phyloP scores from a whole-genome alignment of 1,140 invertebrate species.

The Cotesia vestalis region DNA sequence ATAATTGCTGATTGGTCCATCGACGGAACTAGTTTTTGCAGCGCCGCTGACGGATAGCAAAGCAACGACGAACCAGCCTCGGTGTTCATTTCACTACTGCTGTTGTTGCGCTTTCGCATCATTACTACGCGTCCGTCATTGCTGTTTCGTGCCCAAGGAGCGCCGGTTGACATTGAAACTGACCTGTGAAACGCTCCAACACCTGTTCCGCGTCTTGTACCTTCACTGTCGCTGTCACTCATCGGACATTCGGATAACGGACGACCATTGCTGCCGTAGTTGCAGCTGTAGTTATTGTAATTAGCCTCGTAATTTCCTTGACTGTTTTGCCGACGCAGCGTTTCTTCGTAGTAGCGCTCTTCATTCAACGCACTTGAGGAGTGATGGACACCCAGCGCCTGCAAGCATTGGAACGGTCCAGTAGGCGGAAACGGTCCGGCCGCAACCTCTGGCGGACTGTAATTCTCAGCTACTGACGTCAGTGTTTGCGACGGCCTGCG shows the following conservation, averaged over 20 bases:
- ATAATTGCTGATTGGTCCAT: conserved; percentile 69
- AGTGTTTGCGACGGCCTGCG: conserved; percentile 69
- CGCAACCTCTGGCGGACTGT: conserved; percentile 65
- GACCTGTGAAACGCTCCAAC: conserved; percentile 70
- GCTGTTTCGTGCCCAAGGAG: conserved; percentile 70
- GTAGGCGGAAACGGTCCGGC: conserved; percentile 69
- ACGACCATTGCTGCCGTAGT: conserved; percentile 52
- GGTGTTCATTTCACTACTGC: conserved; percentile 72
- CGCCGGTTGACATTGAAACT: conserved; percentile 73
- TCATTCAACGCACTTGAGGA: conserved; percentile 65
- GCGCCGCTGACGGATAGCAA: conserved; percentile 82
- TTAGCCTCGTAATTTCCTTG: conserved; percentile 51
- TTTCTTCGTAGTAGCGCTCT: conserved; percentile 68
- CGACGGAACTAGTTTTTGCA: conserved; percentile 76
- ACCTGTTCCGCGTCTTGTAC: conserved; percentile 64
- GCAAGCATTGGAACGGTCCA: conserved; percentile 81
- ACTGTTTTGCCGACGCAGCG: conserved; percentile 62
- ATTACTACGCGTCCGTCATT: conserved; percentile 71
- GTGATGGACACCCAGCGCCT: conserved; percentile 72
- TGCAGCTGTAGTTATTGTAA: conserved; percentile 41
- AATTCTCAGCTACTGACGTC: conserved; percentile 71
- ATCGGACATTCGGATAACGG: conserved; percentile 69
- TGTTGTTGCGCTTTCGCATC: conserved; percentile 76
- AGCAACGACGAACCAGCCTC: conserved; percentile 80
- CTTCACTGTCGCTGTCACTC: conserved; percentile 68